phyloP scores from a whole-genome alignment of 1,140 invertebrate species.

The Ostrea denselamellosa region DNA sequence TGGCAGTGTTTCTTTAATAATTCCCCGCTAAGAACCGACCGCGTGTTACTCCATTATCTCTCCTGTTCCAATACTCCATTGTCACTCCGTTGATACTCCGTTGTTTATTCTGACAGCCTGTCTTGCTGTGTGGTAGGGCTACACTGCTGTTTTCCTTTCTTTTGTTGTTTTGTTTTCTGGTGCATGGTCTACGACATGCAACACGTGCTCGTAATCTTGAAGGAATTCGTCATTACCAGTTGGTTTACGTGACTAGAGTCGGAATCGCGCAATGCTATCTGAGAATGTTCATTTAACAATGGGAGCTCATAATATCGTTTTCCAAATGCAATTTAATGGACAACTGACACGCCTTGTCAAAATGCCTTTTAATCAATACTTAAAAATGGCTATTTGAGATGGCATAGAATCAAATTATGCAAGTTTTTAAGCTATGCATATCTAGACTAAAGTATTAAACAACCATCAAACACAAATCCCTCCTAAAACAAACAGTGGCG shows the following conservation, averaged over 20 bases:
- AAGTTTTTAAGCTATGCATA: background rate
- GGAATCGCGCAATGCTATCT: background rate
- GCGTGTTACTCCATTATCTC: background rate
- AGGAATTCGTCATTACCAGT: background rate
- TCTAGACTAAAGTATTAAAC: background rate
- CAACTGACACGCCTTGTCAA: background rate
- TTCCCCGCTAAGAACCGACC: background rate
- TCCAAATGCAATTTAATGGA: conserved; percentile 30
- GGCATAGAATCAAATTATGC: background rate
- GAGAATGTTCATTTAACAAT: background rate
- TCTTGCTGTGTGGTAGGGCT: background rate
- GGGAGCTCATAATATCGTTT: background rate
- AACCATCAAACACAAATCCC: background rate
- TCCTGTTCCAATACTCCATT: background rate
- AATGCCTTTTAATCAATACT: conserved; percentile 6
- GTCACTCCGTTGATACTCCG: background rate
- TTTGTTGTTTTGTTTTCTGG: background rate
- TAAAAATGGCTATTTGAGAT: background rate
- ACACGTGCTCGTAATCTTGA: background rate
- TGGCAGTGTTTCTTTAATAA: background rate
- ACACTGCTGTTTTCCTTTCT: background rate
- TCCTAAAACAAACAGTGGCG: background rate
- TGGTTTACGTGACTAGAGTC: background rate
- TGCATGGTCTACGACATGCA: background rate
- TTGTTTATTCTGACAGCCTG: background rate